A percentile compares a stretch with the other conserved stretches of the same genome.
phyloP scores from a whole-genome alignment of 2,888 invertebrate genomes.

The Tetragnatha montana region DNA sequence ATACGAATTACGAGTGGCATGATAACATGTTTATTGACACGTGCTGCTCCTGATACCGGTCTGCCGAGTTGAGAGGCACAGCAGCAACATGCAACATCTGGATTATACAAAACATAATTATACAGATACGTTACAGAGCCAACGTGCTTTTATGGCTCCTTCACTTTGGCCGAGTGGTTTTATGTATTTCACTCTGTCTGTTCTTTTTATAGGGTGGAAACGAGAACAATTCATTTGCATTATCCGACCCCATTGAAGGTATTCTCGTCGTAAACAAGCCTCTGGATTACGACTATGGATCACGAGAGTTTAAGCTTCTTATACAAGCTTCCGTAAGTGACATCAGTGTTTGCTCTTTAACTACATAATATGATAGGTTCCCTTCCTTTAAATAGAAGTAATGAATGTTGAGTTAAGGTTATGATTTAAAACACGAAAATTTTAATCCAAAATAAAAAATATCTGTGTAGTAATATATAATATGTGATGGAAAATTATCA shows the following conservation, averaged over 20 bases:
- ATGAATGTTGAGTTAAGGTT: not conserved
- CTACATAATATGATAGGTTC: not conserved
- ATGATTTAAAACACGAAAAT: not conserved
- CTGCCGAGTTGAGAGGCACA: no score
- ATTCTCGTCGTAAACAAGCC: conserved; percentile 83
- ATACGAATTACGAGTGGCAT: no score
- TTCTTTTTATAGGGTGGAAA: conserved; percentile 73
- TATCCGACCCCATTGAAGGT: conserved; percentile 74
- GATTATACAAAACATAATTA: no score
- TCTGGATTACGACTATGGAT: conserved; percentile 88
- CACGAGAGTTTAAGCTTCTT: conserved; percentile 84
- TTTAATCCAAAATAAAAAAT: not conserved
- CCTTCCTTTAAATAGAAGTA: not conserved
- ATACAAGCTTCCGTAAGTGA: conserved; percentile 84
- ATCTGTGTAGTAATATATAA: no score
- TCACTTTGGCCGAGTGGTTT: not conserved
- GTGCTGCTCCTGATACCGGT: no score
- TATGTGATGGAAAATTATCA: no score
- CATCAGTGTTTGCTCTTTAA: not conserved
- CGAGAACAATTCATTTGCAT: conserved; percentile 73
- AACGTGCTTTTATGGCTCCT: not conserved
- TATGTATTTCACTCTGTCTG: not conserved
- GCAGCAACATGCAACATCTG: no score
- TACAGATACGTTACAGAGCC: no score
- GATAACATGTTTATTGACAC: no score